Percentiles rank a stretch among this genome's conserved stretches.
Conservation (phyloP, 2,797 vertebrate species). For the Chaunax sp. region DNA sequence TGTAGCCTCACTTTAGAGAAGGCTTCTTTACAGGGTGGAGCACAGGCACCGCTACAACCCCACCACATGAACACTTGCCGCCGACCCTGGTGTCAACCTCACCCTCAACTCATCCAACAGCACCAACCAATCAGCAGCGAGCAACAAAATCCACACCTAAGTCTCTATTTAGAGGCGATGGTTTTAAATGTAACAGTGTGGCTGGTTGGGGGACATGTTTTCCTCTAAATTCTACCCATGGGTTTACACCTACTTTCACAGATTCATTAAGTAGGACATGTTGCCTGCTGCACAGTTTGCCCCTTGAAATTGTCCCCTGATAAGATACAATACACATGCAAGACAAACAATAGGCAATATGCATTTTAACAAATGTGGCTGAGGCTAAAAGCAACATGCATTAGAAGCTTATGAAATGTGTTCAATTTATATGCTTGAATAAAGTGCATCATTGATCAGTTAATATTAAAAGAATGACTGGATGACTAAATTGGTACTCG, state of each 20-base stretch:
- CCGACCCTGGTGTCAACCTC: slow-evolving; percentile 46
- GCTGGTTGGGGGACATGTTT: neutral
- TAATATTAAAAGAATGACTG: neutral
- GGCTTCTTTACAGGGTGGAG: slow-evolving; percentile 41
- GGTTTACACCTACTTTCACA: slow-evolving; percentile 1
- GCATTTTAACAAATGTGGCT: no score
- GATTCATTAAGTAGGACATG: slow-evolving; percentile 20
- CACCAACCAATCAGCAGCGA: neutral
- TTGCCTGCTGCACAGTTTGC: neutral
- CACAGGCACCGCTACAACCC: neutral
- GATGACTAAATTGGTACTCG: neutral
- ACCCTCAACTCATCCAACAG: slow-evolving; percentile 28
- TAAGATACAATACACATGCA: neutral
- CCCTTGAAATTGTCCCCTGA: neutral
- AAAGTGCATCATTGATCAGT: neutral
- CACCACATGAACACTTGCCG: slow-evolving; percentile 3
- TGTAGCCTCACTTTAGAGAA: neutral
- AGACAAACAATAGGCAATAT: neutral
- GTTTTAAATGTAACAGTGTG: neutral
- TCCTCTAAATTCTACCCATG: neutral
- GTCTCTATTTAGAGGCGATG: neutral
- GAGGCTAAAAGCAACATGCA: no score
- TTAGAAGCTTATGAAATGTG: no score
- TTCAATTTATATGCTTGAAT: no score
- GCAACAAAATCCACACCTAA: slow-evolving; percentile 3